Evolutionary conservation across 2,113 vertebrate genomes (phyloP), one percentile per base, ranked within the genome.

Genomic region (Laticauda laticaudata): DNA sequence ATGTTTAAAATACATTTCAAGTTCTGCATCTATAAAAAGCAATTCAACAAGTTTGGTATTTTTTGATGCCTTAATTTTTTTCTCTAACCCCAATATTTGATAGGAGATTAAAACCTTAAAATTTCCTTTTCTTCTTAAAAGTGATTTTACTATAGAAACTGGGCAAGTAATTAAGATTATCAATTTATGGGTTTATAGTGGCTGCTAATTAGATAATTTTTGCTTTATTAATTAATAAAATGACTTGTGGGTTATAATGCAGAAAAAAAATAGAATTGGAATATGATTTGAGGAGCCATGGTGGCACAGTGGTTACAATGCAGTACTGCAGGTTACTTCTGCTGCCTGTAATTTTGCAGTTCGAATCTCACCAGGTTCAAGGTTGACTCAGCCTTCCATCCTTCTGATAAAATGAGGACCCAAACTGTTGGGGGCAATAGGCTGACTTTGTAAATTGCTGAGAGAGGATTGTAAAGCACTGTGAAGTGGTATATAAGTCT

Each of bases 81-180:
- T 95, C 56, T 93, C 6, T 94, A 93, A 95, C 95, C 54, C 87
- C 48, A 92, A 94, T 90, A 96, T 94, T 29, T 96, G 96, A 95
- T 94, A 96, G 96, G 95, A 95, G 86, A 96, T 96, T 95, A 94
- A 97, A 96, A 51, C 94, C 92, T 53, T 96, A 59, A 20, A 88
- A 91, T 97, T 96, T 81, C 7, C 34, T 43, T 34, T 69, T 69
- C 64, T n/a, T 69, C 34, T n/a, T 34, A 34, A 34, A n/a, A 69
- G 15, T 43, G 75, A 81, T 81, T 48, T 8, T 0, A 3, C 91
- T 96, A 59, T 45, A 87, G 89, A 92, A 91, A 81, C 87, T 94
- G 87, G 55, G 86, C 64, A 95, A 96, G 75, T 96, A 95, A 96
- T 86, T 93, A 81, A 94, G 87, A 96, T 48, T 24, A 94, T 86